These are phyloP conservation scores for Podabrus alpinus DNA, from an alignment of 2,888 invertebrate genomes.

Conservation along the genomic window DNA sequence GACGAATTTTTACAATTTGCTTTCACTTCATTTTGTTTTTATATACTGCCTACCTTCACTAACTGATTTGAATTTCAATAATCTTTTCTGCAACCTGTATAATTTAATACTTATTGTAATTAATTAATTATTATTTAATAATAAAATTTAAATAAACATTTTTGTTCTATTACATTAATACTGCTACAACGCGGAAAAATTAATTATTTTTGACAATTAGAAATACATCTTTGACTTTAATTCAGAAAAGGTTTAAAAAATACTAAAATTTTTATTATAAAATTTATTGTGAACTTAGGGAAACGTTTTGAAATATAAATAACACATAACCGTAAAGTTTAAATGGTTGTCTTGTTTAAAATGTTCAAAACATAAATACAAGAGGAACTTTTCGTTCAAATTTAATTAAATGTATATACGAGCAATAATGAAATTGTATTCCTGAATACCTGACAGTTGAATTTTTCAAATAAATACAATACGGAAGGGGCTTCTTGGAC, in stretches of 20 bases:
- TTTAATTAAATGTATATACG: slow-evolving; percentile 2
- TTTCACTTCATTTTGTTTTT: background rate
- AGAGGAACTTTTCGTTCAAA: background rate
- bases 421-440: background rate
- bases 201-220: no score
- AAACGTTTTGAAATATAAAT: background rate
- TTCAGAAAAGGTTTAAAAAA: background rate
- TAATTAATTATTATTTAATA: no score
- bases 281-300: background rate
- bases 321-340: background rate
- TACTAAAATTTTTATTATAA: background rate
- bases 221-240: no score
- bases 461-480: background rate
- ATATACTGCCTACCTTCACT: background rate
- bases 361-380: background rate
- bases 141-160: no score
- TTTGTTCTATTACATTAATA: no score
- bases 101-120: no score
- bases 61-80: slow-evolving; percentile 3
- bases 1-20: slow-evolving; percentile 2
- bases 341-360: background rate
- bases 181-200: no score
- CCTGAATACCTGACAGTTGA: background rate
- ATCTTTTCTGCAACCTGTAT: background rate
- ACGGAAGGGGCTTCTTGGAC: background rate